Evolutionary conservation across 2,113 vertebrate species (phyloP), one percentile per base, ranked within the genome.

Genomic region (Crotalus horridus): DNA sequence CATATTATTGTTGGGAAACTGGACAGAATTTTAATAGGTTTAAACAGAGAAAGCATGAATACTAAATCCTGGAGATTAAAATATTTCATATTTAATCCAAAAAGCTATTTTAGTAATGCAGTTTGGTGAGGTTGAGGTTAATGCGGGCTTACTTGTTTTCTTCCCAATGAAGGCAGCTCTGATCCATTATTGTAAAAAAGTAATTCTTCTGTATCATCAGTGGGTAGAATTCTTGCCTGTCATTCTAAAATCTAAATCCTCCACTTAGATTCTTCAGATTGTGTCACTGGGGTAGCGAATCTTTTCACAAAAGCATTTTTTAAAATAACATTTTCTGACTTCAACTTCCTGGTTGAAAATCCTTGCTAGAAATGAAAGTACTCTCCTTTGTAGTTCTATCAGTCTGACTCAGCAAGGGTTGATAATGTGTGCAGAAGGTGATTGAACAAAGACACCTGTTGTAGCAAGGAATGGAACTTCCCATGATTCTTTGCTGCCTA

Each of bases 1-100:
- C 92, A 95, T 9, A 93, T 93, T 94, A 97, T 95, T 97, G 97
- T 97, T 97, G 97, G 96, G 96, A 97, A 98, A 98, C 97, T 94
- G 94, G 93, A 94, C 88, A 91, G 95, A 90, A 89, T 95, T 95
- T 95, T 97, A 98, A 98, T 96, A 98, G 96, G 97, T 96, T 97
- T 98, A 97, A 91, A 96, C 97, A 97, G 93, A 95, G 95, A 96
- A 92, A 96, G 93, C 95, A 96, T 95, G 95, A 96, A 94, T 95
- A 96, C 95, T n/a, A 96, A 97, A 97, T 96, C 95, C 96, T 94
- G 86, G 93, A 94, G 96, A 97, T 96, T 95, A 96, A 95, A 93
- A 96, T 87, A 95, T 96, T 94, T 94, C 91, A 8, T 51, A 91
- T 92, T 96, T 97, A 97, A 97, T 92, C 58, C 46, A 86, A 91